phyloP scores from a whole-genome alignment of 2,113 vertebrate species.

The Ammodytes marinus region DNA sequence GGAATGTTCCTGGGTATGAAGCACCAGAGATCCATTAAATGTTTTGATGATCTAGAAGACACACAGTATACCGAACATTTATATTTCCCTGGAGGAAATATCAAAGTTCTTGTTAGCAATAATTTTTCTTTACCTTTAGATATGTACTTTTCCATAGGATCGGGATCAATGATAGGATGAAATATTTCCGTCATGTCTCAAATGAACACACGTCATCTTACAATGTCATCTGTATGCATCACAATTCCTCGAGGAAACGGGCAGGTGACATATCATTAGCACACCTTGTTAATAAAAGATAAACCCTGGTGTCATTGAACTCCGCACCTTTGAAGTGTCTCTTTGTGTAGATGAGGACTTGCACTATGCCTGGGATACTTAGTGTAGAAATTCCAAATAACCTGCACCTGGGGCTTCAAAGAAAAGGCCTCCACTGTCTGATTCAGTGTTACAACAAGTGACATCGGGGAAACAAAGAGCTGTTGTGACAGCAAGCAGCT shows the following conservation, averaged over 20 bases:
- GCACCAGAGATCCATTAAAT: too few species aligned
- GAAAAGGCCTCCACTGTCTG: background rate
- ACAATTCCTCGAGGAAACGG: background rate
- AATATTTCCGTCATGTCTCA: background rate
- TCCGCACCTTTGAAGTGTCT: slow-evolving; percentile 36
- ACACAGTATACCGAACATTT: background rate
- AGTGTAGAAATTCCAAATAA: background rate
- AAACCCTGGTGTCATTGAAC: slow-evolving; percentile 19
- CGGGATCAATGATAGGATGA: background rate
- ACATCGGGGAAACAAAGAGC: background rate
- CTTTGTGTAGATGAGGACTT: slow-evolving; percentile 12
- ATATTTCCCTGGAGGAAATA: background rate
- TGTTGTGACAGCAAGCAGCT: slow-evolving; percentile 16
- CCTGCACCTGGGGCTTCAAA: background rate
- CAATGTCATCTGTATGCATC: background rate
- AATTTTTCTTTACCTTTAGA: background rate
- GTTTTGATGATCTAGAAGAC: too few species aligned
- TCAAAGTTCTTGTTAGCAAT: background rate
- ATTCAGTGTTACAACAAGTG: background rate
- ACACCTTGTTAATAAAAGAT: slow-evolving; percentile 12
- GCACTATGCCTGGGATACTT: background rate
- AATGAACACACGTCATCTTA: background rate
- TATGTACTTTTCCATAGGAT: background rate
- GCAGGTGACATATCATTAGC: background rate
- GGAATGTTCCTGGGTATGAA: too few species aligned